These are phyloP conservation scores for Centruroides vittatus DNA, from an alignment of 1,140 invertebrate genomes.

Conservation along the genomic window DNA sequence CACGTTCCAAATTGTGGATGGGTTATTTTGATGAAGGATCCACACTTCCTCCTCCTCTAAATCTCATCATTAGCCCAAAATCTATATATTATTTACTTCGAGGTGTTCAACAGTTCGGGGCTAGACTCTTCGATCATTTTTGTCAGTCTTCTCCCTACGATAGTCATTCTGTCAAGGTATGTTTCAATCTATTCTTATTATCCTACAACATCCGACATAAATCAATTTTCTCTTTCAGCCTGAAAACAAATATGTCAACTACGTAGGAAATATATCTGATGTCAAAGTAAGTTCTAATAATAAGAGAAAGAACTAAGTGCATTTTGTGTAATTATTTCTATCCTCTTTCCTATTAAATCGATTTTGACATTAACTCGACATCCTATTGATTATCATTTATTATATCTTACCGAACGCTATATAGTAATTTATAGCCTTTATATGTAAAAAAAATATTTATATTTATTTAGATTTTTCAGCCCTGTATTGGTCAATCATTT, in stretches of 20 bases:
- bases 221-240: conserved; percentile 2
- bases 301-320: too few relatives aligned
- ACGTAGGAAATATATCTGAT: conserved; percentile 3
- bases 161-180: conserved; percentile 6
- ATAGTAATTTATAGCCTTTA: too few relatives aligned
- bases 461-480: too few relatives aligned
- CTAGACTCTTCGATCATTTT: conserved; percentile 11
- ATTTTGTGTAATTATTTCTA: too few relatives aligned
- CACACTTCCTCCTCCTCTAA: conserved; percentile 40
- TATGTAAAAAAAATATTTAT: too few relatives aligned
- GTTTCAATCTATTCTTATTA: background rate
- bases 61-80: conserved; percentile 41
- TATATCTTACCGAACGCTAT: too few relatives aligned
- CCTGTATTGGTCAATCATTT: too few relatives aligned
- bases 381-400: too few relatives aligned
- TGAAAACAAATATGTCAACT: conserved; percentile 10
- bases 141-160: conserved; percentile 6
- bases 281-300: conserved; percentile 3
- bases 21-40: conserved; percentile 42
- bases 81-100: conserved; percentile 32
- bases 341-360: too few relatives aligned
- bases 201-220: too few relatives aligned
- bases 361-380: too few relatives aligned
- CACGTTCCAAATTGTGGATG: conserved; percentile 43
- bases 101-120: conserved; percentile 21